A percentile compares a stretch with the other conserved stretches of the same genome.
phyloP scores from a whole-genome alignment of 2,113 vertebrate species.

The Oxygymnocypris stewartii region DNA sequence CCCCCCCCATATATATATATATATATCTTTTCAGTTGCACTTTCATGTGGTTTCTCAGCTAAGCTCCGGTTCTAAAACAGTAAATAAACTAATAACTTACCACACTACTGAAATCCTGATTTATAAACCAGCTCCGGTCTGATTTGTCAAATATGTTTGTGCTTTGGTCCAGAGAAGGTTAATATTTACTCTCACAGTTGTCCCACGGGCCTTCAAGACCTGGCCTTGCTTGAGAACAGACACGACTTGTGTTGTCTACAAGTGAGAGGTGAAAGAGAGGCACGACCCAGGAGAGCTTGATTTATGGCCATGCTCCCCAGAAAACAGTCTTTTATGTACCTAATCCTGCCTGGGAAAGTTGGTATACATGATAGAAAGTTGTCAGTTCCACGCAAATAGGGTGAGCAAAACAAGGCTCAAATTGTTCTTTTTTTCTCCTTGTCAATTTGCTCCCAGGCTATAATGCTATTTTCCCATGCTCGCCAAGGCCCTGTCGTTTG shows the following conservation, averaged over 20 bases:
- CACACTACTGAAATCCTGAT: conserved; percentile 17
- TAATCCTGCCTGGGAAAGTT: conserved; percentile 70
- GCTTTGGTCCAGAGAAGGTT: conserved; percentile 26
- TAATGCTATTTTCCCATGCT: conserved; percentile 73
- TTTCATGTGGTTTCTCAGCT: conserved; percentile 20
- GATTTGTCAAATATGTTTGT: conserved; percentile 8
- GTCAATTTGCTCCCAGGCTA: conserved; percentile 59
- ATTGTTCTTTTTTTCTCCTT: conserved; percentile 63
- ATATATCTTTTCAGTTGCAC: neutral
- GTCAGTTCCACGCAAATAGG: conserved; percentile 63
- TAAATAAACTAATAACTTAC: conserved; percentile 20
- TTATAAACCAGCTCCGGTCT: conserved; percentile 19
- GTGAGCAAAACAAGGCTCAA: conserved; percentile 61
- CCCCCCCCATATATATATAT: neutral
- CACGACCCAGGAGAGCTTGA: conserved; percentile 57
- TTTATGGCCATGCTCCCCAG: conserved; percentile 59
- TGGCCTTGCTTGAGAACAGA: conserved; percentile 48
- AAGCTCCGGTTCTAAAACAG: neutral
- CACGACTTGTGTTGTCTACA: conserved; percentile 54
- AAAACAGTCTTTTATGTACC: conserved; percentile 58
- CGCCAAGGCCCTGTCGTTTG: conserved; percentile 62
- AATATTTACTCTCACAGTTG: conserved; percentile 42
- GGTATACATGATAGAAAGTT: conserved; percentile 68
- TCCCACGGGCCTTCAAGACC: conserved; percentile 55
- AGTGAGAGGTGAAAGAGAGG: conserved; percentile 51